Evolutionary conservation across 2,888 invertebrate species (phyloP).

Genomic region (Hypolimnas misippus): DNA sequence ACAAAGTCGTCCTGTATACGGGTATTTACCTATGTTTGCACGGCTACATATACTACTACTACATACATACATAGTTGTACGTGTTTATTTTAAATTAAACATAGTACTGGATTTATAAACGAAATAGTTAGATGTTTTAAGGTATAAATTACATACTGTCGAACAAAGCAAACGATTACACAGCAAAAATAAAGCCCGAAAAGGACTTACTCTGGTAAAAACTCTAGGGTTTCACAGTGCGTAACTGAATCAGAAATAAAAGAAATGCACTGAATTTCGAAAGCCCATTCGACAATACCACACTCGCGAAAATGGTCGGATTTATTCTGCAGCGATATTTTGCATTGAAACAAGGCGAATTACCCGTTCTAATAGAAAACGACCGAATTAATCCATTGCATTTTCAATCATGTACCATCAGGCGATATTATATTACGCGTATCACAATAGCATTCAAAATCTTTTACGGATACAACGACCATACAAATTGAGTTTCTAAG

Average conservation of each 20-base stretch:
- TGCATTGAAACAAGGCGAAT: slow-evolving; percentile 10
- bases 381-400: neutral
- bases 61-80: too few relatives aligned
- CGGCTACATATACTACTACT: too few relatives aligned
- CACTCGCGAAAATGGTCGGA: slow-evolving; percentile 23
- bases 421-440: neutral
- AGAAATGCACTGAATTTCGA: slow-evolving; percentile 21
- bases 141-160: neutral
- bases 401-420: slow-evolving; percentile 1
- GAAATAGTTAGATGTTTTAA: neutral
- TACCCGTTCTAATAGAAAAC: slow-evolving; percentile 6
- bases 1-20: too few relatives aligned
- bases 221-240: slow-evolving; percentile 20
- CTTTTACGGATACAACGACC: neutral
- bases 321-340: slow-evolving; percentile 15
- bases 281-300: slow-evolving; percentile 24
- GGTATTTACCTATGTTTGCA: too few relatives aligned
- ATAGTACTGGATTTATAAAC: neutral
- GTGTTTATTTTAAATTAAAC: too few relatives aligned
- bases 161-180: slow-evolving; percentile 14
- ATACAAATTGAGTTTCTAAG: neutral
- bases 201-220: slow-evolving; percentile 23
- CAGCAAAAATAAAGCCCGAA: slow-evolving; percentile 12
- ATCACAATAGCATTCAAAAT: neutral
- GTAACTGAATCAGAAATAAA: slow-evolving; percentile 28